Conservation (phyloP, 1,140 invertebrate species). For the Heliconius congener region DNA sequence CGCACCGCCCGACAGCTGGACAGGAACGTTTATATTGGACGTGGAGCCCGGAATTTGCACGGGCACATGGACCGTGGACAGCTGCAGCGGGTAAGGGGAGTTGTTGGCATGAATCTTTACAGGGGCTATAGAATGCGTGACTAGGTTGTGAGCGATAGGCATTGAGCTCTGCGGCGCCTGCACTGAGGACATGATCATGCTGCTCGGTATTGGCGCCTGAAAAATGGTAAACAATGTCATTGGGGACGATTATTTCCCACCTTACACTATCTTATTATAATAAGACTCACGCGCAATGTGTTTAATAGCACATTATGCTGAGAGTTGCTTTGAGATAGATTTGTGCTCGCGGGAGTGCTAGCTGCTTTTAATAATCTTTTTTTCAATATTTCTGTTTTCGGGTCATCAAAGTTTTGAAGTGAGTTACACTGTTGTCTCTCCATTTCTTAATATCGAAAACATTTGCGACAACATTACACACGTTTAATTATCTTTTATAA, state of each 20-base stretch:
- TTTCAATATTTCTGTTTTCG: slow-evolving; percentile 79
- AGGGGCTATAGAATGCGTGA: slow-evolving; percentile 73
- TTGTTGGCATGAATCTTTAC: slow-evolving; percentile 71
- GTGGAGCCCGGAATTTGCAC: slow-evolving; percentile 75
- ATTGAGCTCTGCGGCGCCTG: slow-evolving; percentile 74
- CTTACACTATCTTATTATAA: slow-evolving; percentile 44
- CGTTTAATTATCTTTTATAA: slow-evolving; percentile 68
- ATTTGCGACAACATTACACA: slow-evolving; percentile 70
- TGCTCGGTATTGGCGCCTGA: slow-evolving; percentile 76
- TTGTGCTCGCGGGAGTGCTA: slow-evolving; percentile 53
- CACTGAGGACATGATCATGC: slow-evolving; percentile 77
- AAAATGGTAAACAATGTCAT: slow-evolving; percentile 62
- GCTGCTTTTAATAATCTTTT: slow-evolving; percentile 75
- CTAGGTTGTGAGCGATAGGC: slow-evolving; percentile 69
- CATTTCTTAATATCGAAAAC: slow-evolving; percentile 68
- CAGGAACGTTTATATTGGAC: slow-evolving; percentile 74
- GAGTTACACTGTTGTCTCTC: slow-evolving; percentile 76
- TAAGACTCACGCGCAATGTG: slow-evolving; percentile 74
- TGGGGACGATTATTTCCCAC: slow-evolving; percentile 48
- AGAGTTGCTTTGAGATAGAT: slow-evolving; percentile 62
- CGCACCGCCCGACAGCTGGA: slow-evolving; percentile 64
- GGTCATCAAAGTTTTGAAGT: slow-evolving; percentile 80
- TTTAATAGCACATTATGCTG: slow-evolving; percentile 78
- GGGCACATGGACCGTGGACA: slow-evolving; percentile 75
- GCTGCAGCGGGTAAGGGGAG: slow-evolving; percentile 68